Evolutionary conservation across 2,113 vertebrate genomes (phyloP).

Genomic region (Reinhardtius hippoglossoides): DNA sequence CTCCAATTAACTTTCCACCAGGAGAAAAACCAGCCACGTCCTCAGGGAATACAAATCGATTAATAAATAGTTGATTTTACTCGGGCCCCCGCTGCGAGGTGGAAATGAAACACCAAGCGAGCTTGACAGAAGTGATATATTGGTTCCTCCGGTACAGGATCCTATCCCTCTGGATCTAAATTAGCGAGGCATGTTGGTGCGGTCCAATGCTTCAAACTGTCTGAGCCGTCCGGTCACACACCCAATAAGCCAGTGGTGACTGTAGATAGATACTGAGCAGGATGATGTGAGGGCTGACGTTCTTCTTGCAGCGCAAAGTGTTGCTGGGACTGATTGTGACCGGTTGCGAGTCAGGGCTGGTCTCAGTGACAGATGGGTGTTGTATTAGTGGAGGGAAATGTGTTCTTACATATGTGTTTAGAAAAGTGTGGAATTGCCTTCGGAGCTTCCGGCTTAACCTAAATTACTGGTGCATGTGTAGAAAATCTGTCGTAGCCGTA

Average conservation of each 20-base stretch:
- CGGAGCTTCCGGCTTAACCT: background rate
- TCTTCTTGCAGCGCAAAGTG: background rate
- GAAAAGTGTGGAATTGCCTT: slow-evolving; percentile 4
- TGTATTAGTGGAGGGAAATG: background rate
- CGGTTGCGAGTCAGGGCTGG: background rate
- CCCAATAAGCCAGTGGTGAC: slow-evolving; percentile 2
- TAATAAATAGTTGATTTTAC: slow-evolving; percentile 68
- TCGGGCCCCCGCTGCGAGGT: slow-evolving; percentile 40
- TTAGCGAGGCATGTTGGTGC: slow-evolving; percentile 12
- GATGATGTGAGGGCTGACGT: background rate
- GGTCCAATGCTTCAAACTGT: slow-evolving; percentile 22
- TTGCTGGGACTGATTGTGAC: background rate
- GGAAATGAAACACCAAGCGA: slow-evolving; percentile 69
- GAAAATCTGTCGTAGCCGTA: slow-evolving; percentile 7
- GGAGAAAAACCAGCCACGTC: slow-evolving; percentile 35
- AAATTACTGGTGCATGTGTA: slow-evolving; percentile 4
- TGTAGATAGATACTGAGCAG: background rate
- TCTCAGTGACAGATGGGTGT: slow-evolving; percentile 23
- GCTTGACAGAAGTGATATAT: slow-evolving; percentile 69
- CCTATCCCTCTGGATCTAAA: slow-evolving; percentile 43
- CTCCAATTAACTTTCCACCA: slow-evolving; percentile 65
- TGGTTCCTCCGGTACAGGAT: slow-evolving; percentile 38
- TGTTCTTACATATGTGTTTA: background rate
- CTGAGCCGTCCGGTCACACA: slow-evolving; percentile 23
- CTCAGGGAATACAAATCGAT: slow-evolving; percentile 55